Conservation (phyloP, 2,113 vertebrate species). For the Corynorhinus townsendii region DNA sequence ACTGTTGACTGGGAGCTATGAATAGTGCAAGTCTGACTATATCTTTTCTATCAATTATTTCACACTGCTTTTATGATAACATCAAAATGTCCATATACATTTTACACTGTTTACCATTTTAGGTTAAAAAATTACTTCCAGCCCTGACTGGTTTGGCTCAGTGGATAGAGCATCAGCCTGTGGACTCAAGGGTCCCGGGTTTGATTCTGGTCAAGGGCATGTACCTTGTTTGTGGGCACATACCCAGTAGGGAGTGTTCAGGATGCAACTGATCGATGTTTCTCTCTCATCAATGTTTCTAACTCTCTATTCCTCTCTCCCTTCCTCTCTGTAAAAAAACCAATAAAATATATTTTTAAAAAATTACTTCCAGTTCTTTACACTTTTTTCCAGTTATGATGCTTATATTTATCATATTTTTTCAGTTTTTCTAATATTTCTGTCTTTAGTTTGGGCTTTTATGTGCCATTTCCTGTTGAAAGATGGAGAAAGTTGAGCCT, state of each 20-base stretch:
- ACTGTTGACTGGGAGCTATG: background rate
- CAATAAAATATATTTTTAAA: too few species aligned
- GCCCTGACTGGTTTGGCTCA: too few species aligned
- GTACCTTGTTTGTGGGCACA: too few species aligned
- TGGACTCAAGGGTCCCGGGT: too few species aligned
- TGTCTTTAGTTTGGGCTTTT: background rate
- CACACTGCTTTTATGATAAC: background rate
- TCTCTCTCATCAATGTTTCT: too few species aligned
- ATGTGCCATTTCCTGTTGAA: background rate
- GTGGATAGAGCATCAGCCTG: too few species aligned
- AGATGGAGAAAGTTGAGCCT: background rate
- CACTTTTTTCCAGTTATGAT: background rate
- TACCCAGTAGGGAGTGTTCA: too few species aligned
- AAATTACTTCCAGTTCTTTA: background rate
- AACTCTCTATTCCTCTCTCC: too few species aligned
- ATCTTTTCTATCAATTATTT: background rate
- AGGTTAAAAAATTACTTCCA: background rate
- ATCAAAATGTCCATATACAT: background rate
- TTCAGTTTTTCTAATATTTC: background rate
- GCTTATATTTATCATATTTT: background rate
- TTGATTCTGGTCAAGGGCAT: too few species aligned
- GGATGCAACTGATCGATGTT: too few species aligned
- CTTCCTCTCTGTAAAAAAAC: too few species aligned
- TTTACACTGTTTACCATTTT: background rate
- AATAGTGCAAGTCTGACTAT: background rate